These are phyloP conservation scores for Melitaea cinxia DNA, from an alignment of 1,140 invertebrate species.

Conservation along the genomic window DNA sequence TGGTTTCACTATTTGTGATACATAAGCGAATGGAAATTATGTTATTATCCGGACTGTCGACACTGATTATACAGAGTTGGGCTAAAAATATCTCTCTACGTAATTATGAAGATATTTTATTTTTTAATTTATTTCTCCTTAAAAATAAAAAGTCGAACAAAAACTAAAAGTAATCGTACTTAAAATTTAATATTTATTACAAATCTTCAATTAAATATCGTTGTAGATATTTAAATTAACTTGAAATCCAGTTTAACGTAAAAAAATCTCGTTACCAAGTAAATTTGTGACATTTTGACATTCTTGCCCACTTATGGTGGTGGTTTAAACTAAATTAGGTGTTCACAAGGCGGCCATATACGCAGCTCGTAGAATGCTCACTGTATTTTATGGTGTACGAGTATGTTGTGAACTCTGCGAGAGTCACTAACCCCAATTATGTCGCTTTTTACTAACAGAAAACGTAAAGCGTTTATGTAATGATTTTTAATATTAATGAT, in stretches of 20 bases:
- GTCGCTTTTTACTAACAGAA: conserved; percentile 10
- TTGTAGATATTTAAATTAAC: not conserved
- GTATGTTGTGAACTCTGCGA: conserved; percentile 14
- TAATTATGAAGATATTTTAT: conserved; percentile 2
- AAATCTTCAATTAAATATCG: not conserved
- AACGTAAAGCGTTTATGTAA: not conserved
- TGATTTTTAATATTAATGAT: not conserved
- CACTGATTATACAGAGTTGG: not conserved
- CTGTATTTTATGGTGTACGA: conserved; percentile 23
- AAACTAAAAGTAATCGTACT: too few relatives aligned
- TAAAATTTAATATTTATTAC: too few relatives aligned
- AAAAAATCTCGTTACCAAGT: not conserved
- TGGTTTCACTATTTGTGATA: conserved; percentile 28
- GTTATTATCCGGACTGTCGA: conserved; percentile 2
- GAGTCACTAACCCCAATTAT: conserved; percentile 28
- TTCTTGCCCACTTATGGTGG: conserved; percentile 23
- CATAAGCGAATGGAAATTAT: conserved; percentile 8
- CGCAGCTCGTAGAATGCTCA: conserved; percentile 22
- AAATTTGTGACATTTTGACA: conserved; percentile 30
- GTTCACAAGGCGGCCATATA: conserved; percentile 19
- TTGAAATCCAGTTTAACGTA: not conserved
- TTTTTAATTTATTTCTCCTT: too few relatives aligned
- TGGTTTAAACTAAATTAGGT: conserved; percentile 26
- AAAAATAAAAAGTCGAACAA: too few relatives aligned
- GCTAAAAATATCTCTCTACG: not conserved